Conservation (phyloP, 2,797 vertebrate species). For the Manis javanica region DNA sequence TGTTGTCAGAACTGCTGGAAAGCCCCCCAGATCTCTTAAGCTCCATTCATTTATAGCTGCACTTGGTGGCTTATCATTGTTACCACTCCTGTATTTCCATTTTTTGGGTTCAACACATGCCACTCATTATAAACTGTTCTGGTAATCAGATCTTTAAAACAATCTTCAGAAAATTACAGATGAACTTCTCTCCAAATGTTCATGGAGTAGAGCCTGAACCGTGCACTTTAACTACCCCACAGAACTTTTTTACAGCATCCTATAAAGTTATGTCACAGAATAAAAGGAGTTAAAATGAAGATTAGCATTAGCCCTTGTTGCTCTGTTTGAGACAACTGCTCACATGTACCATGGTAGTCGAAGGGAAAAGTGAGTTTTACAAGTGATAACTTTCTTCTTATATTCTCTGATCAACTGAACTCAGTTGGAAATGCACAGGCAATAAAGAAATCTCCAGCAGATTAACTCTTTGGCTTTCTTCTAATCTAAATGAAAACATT, state of each 20-base stretch:
- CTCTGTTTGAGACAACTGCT: conserved; percentile 45
- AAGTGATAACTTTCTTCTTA: conserved; percentile 22
- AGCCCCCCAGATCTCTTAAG: background rate
- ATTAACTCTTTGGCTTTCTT: conserved; percentile 30
- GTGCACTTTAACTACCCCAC: conserved; percentile 70
- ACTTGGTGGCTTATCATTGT: background rate
- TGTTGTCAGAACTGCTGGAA: background rate
- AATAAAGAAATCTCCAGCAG: background rate
- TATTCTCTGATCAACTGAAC: background rate
- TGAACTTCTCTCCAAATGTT: background rate
- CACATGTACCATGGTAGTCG: background rate
- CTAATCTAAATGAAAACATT: conserved; percentile 32
- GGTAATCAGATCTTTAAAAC: background rate
- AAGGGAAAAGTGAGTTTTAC: conserved; percentile 34
- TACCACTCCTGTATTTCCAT: background rate
- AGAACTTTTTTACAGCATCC: conserved; percentile 79
- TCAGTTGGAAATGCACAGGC: background rate
- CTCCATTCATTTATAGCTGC: background rate
- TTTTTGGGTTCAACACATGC: background rate
- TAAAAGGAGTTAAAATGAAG: conserved; percentile 72
- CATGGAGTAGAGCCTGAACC: conserved; percentile 70
- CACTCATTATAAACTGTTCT: background rate
- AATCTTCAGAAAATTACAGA: background rate
- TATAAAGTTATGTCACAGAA: conserved; percentile 77
- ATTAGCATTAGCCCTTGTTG: conserved; percentile 71